Evolutionary conservation across 1,140 invertebrate species (phyloP).

Genomic region (Argopecten irradians): DNA sequence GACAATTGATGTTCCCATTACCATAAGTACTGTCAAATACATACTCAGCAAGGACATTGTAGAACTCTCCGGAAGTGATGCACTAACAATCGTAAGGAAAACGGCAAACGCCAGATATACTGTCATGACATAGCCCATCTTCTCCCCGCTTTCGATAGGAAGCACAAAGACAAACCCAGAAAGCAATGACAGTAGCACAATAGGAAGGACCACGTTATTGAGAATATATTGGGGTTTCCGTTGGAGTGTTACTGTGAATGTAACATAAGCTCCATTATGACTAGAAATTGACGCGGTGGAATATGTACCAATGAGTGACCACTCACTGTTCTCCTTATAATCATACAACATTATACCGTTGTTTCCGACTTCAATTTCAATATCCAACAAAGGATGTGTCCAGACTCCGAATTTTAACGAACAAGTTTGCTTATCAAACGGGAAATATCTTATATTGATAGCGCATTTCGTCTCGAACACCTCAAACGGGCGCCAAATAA

Average conservation of each 20-base stretch:
- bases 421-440: not conserved
- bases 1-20: too few species aligned
- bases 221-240: too few species aligned
- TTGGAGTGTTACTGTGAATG: too few species aligned
- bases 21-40: too few species aligned
- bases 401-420: not conserved
- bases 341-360: not conserved
- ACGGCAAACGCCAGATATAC: conserved; percentile 16
- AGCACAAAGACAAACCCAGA: not conserved
- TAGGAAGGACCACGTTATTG: not conserved
- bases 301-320: not conserved
- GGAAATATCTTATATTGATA: not conserved
- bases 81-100: not conserved
- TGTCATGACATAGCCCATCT: conserved; percentile 26
- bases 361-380: not conserved
- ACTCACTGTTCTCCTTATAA: not conserved
- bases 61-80: too few species aligned
- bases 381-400: not conserved
- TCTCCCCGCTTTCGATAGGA: conserved; percentile 24
- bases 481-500: not conserved
- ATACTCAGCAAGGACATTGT: too few species aligned
- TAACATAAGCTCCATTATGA: not conserved
- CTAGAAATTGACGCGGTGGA: not conserved
- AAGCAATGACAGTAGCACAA: not conserved
- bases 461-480: too few species aligned